Evolutionary conservation across 2,113 vertebrate genomes (phyloP).

Genomic region (Gambusia holbrooki): DNA sequence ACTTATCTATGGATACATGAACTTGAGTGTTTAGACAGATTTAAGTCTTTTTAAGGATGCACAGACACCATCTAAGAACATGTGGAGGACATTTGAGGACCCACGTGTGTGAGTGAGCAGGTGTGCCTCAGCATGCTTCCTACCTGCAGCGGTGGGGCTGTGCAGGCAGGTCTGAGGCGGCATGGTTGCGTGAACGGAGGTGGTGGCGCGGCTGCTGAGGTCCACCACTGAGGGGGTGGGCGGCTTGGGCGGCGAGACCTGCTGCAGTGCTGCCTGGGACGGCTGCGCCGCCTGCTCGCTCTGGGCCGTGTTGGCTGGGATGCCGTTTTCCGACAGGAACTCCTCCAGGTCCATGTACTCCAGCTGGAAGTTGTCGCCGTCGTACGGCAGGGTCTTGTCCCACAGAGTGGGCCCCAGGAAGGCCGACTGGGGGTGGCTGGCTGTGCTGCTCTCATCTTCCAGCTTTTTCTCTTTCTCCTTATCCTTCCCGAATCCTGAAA

Average conservation of each 20-base stretch:
- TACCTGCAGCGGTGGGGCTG: slow-evolving; percentile 91
- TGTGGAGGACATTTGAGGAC: slow-evolving; percentile 2
- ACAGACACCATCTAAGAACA: too few relatives aligned
- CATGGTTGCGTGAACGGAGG: slow-evolving; percentile 85
- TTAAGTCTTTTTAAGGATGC: too few relatives aligned
- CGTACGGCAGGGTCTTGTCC: slow-evolving; percentile 98
- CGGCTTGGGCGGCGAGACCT: slow-evolving; percentile 73
- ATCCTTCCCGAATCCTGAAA: slow-evolving; percentile 89
- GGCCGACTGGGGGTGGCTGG: slow-evolving; percentile 90
- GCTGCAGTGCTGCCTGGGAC: slow-evolving; percentile 68
- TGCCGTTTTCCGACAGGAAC: slow-evolving; percentile 97
- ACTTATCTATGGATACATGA: too few relatives aligned
- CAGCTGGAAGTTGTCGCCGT: slow-evolving; percentile 96
- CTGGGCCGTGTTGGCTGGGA: slow-evolving; percentile 90
- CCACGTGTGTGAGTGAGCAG: not conserved
- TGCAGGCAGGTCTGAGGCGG: slow-evolving; percentile 88
- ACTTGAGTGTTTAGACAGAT: too few relatives aligned
- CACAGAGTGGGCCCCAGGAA: slow-evolving; percentile 97
- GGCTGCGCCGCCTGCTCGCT: slow-evolving; percentile 74
- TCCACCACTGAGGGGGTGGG: slow-evolving; percentile 88
- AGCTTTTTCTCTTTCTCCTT: slow-evolving; percentile 95
- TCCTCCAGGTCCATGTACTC: slow-evolving; percentile 99
- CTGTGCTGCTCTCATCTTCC: slow-evolving; percentile 86
- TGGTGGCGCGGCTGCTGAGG: slow-evolving; percentile 90
- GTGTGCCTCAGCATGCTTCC: slow-evolving; percentile 23